Base-by-base conservation (phyloP, 2,113 vertebrate genomes). In the Myxocyprinus asiaticus region DNA sequence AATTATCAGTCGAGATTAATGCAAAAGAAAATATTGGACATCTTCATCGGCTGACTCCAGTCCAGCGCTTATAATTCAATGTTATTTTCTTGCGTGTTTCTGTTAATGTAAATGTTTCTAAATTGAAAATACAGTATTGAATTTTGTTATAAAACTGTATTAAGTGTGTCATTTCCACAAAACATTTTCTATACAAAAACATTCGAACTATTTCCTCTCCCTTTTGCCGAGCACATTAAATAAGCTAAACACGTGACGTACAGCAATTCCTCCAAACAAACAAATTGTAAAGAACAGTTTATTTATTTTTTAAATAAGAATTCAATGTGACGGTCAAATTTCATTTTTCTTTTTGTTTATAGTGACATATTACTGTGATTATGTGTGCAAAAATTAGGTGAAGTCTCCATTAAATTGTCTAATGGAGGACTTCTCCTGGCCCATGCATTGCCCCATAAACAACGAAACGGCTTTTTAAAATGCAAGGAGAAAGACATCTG, bases 101-200 rank as follows among this genome's bases (percentile, higher is more conserved):
- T 95, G 94, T 95, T 94, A 94, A 96, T 96, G 95, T 95, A 94
- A 93, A 95, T 94, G 94, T 95, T 94, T 96, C 93, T 95, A 95
- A 90, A 78, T 55, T 95, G 74, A 95, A 96, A 97, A 98, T 96
- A 96, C 95, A 96, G 93, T 95, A 95, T 96, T 96, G 92, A 90
- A 90, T 96, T 98, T 95, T 95, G 92, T 93, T 95, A 94, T 92
- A 94, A 90, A 93, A 80, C 90, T 94, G 91, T 82, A 90, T 88
- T 83, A 84, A 88, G 89, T 89, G 84, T 84, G 86, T 91, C 67
- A 81, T 89, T 88, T 69, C 51, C 44, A 47, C 62, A 44, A 67
- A 44, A 43, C 69, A 61, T 65, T 61, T 50, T 14, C 12, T 22
- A 8, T 64, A 56, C 43, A 51, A 33, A 15, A 80, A 56, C 55